Conservation (phyloP, 2,888 invertebrate genomes). For the Drosophila villosipedis region DNA sequence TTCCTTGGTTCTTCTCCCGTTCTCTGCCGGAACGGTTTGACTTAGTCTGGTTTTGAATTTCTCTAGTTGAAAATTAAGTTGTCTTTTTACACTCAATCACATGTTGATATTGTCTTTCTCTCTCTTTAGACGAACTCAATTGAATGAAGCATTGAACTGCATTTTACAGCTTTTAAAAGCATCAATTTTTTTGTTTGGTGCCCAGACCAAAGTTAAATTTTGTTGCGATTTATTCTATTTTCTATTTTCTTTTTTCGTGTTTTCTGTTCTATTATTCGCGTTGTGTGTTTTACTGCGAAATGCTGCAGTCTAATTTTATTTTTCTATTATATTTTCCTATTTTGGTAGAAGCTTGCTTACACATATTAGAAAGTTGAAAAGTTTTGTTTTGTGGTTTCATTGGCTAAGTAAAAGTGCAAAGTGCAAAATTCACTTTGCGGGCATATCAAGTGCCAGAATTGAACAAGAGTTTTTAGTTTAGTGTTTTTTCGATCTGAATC, state of each 20-base stretch:
- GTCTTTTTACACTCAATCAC: constrained; percentile 14
- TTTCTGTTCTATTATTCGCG: constrained; percentile 1
- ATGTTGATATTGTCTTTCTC: background rate
- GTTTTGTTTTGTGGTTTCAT: constrained; percentile 8
- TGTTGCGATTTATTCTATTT: background rate
- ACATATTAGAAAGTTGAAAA: constrained; percentile 27
- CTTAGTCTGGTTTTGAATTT: constrained; percentile 62
- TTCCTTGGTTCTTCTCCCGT: background rate
- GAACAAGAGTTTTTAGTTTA: background rate
- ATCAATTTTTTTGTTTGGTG: constrained; percentile 10
- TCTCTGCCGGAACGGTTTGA: constrained; percentile 22
- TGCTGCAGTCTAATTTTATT: background rate
- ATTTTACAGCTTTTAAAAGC: constrained; percentile 57
- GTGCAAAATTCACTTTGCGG: background rate
- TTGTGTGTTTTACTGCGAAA: constrained; percentile 4
- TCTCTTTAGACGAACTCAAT: constrained; percentile 34
- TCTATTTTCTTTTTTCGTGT: background rate
- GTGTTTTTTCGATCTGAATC: background rate
- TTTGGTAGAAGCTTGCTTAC: background rate
- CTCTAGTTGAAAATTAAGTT: constrained; percentile 51
- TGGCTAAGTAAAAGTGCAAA: constrained; percentile 2
- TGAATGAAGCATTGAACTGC: constrained; percentile 56
- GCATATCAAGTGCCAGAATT: background rate
- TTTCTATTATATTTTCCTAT: background rate
- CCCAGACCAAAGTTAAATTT: constrained; percentile 30